Conservation (phyloP, 2,888 invertebrate genomes). For the Agrochola circellaris region DNA sequence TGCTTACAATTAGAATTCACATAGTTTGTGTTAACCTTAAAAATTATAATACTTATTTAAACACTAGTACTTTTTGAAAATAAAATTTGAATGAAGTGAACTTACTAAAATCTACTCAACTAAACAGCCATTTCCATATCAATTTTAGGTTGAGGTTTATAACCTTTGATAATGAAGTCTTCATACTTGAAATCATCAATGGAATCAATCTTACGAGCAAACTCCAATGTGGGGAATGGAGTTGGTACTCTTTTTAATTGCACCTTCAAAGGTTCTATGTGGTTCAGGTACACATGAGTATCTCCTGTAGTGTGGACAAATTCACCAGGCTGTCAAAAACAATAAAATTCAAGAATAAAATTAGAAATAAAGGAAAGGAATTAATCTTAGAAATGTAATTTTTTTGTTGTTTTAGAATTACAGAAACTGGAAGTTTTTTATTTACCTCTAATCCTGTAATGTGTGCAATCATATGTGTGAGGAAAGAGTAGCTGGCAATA, state of each 20-base stretch:
- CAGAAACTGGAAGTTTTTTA: not conserved
- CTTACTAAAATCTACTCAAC: not conserved
- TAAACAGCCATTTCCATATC: constrained; percentile 98
- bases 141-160: constrained; percentile 97
- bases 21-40: constrained; percentile 1
- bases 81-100: not conserved
- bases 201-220: constrained; percentile 93
- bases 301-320: constrained; percentile 99
- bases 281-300: constrained; percentile 98
- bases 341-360: not conserved
- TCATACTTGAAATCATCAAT: constrained; percentile 97
- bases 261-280: constrained; percentile 95
- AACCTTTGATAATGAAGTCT: constrained; percentile 96
- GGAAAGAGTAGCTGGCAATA: constrained; percentile 98
- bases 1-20: constrained; percentile 18
- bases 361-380: not conserved
- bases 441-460: constrained; percentile 96
- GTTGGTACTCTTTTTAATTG: constrained; percentile 95
- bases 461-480: constrained; percentile 99
- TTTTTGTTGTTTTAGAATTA: not conserved
- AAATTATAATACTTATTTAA: constrained; percentile 21
- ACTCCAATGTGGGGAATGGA: constrained; percentile 95
- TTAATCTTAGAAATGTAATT: not conserved
- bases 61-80: not conserved
- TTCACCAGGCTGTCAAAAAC: constrained; percentile 94